Base-by-base conservation (phyloP, 1,140 invertebrate species). In the Drosophila busckii region DNA sequence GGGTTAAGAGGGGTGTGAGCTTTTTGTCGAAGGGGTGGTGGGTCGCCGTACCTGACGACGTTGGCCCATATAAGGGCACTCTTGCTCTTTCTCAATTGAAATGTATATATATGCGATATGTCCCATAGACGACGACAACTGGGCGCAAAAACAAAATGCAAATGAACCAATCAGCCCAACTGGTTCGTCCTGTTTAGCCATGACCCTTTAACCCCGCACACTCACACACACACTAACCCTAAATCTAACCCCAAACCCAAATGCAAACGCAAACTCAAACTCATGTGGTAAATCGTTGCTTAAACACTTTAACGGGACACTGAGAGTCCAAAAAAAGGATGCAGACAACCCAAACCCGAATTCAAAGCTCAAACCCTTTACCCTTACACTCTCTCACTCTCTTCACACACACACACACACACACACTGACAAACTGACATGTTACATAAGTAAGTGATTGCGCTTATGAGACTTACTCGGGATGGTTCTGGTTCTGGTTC, bases 371-470 rank as follows among this genome's bases (percentile, higher is more conserved):
- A 9, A 32, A 4, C 6, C 5, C 8, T 8, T 23, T 4, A 23
- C 8, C 22, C 22, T 5, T 3, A 2, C 3, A 13, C 44, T 8
- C n/a, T 0, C n/a, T 13, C 1, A 3, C 6, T 19, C 31, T 9
- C 46, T 9, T 2, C 20, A 17, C 22, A 12, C n/a, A n/a, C n/a
- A n/a, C n/a, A 8, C 12, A 44, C 44, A 31, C 52, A 41, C 37
- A 25, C 12, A 50, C 19, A 10, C 5, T 22, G 29, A 20, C 34
- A 50, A 80, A 80, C 73, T 59, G 58, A 73, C 68, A 60, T 80
- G 63, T 65, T 37, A 78, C 59, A 58, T 52, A 70, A 71, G 73
- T 78, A 80, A 82, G 75, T 80, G 73, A 80, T 80, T 82, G 49
- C 73, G 49, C 68, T 73, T 69, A 58, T 63, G 70, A 67, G 62